Evolutionary conservation across 1,140 invertebrate species (phyloP), one percentile per base, ranked within the genome.

Genomic region (Limonius californicus): DNA sequence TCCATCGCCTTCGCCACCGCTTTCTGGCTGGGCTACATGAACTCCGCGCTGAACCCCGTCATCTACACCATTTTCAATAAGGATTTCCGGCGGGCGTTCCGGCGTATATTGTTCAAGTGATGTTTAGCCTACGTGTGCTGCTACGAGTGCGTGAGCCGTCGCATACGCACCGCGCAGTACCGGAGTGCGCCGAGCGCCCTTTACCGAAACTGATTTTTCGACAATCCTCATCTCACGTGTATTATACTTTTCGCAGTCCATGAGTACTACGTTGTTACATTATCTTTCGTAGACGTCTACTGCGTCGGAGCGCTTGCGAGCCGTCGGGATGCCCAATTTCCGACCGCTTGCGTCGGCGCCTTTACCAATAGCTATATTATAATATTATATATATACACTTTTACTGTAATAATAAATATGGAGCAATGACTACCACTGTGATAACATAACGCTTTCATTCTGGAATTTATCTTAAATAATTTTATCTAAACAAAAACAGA

Each of bases 21-120:
- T 42, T 99, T 99, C 78, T 99, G 98, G 98, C 82, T 99, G 18
- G 97, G 63, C 62, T 99, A 99, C 78, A 95, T 96, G 85, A 99
- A 99, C 79, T 98, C 95, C 21, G 96, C 96, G 32, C 84, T 98
- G 21, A 99, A 99, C 80, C 97, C 96, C 12, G 91, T 97, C 67
- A 98, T 98, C 66, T 98, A 98, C 79, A 98, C 95, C 47, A 97
- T 98, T 71, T 99, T 98, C 82, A 99, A 99, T 80, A 94, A 97
- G 80, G 97, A 99, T 80, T 99, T 99, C 80, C 86, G 96, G 60
- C 85, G 91, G 72, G 95, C 96, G 9, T 99, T 99, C 77, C 86
- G 93, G 64, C 86, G 95, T 72, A 96, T 97, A 80, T 82, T 97
- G 71, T 95, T 94, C 79, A 96, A 95, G 85, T 96, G 87, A 92